Evolutionary conservation across 2,113 vertebrate genomes (phyloP), one percentile per base, ranked within the genome.

Genomic region (Triplophysa dalaica): DNA sequence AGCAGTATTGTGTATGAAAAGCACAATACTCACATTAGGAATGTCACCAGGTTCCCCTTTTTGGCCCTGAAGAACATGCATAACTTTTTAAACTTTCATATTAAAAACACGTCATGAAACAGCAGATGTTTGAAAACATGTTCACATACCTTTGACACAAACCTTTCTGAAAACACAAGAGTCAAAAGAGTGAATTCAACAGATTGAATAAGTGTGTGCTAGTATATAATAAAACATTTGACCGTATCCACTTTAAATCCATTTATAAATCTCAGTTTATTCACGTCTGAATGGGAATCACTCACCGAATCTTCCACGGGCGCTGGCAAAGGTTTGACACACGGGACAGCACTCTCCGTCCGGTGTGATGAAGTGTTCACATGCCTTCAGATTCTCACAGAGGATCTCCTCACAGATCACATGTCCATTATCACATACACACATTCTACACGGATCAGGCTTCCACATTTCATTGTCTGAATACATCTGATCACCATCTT

Each of bases 41-140:
- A 99, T 95, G 85, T 97, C 88, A 84, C 97, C 98, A 74, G 98
- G 98, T 86, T 99, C 97, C 77, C 98, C 98, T 91, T 99, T 99
- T 88, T 98, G 91, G 54, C 98, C 98, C 97, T 99, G 41, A 72
- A 79, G 72, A 73, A 14, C 10, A 33, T 43, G 26, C 50, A 75
- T 6, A 9, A 7, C 7, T n/a, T 21, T 66, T 58, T 33, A 43
- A 43, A 26, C 8, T 17, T 22, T 52, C 12, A 52, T 5, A 52
- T 16, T 6, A 12, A 4, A 12, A 52, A 13, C 13, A 13, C 50
- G 3, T 52, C 12, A 52, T 6, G 0, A 19, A 17, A 5, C 50
- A 19, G 4, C 14, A 54, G 17, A 54, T 6, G 17, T 14, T 4
- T 13, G 7, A 54, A 54, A 33, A 21, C 22, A 5, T 6, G 72